Conservation (phyloP, 2,888 invertebrate species). For the Acleris holmiana region DNA sequence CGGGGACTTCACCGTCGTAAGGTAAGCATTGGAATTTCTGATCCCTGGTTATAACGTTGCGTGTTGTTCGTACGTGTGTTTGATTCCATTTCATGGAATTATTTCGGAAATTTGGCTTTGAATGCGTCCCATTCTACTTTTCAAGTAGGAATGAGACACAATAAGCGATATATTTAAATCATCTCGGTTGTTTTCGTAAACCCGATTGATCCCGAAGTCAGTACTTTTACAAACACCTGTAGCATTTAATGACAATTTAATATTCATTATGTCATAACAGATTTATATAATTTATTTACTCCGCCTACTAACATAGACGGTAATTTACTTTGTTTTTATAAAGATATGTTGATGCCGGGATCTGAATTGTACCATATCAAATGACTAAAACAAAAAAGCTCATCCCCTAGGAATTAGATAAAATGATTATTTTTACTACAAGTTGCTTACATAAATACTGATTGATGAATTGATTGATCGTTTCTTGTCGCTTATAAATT, state of each 20-base stretch:
- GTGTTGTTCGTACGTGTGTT: neutral
- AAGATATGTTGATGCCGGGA: neutral
- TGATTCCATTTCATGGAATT: too few species aligned
- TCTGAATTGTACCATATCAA: neutral
- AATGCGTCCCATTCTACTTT: too few species aligned
- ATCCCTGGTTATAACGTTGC: neutral
- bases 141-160: too few species aligned
- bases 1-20: too few species aligned
- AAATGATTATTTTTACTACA: neutral
- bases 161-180: too few species aligned
- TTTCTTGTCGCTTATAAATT: neutral
- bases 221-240: neutral
- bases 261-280: neutral
- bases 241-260: neutral
- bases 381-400: too few species aligned
- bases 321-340: neutral
- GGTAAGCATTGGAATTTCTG: too few species aligned
- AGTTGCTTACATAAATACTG: neutral
- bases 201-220: neutral
- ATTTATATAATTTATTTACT: constrained; percentile 1
- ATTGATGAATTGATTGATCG: neutral
- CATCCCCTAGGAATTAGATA: too few species aligned
- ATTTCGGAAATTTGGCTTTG: too few species aligned
- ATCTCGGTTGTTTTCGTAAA: neutral
- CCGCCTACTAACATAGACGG: neutral